Evolutionary conservation across 2,888 invertebrate species (phyloP), one percentile per base, ranked within the genome.

Genomic region (Oligia strigilis): DNA sequence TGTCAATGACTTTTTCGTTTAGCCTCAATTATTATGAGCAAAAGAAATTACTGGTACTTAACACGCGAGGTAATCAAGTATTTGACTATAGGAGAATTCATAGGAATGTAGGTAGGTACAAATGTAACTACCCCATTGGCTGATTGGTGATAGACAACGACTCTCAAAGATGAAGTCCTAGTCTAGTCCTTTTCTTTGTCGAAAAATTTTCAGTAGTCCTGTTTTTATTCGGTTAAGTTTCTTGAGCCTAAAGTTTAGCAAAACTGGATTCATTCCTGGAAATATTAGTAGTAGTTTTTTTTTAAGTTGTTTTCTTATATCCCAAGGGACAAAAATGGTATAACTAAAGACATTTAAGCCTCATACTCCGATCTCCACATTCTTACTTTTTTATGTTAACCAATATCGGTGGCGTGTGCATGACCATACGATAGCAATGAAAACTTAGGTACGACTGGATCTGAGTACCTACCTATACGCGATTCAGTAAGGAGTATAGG

Each of bases 1-100:
- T 75, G 82, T 75, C 78, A 83, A 83, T 81, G 67, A 73, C 62
- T 71, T 70, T 77, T 81, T 78, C 72, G 40, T 74, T 80, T 74
- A 71, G 65, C 74, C 71, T 65, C 66, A 75, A 80, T 80, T 81
- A 40, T 17, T 77, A 58, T 79, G 66, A 29, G 29, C 49, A 65
- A 58, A 49, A 72, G 49, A 78, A 85, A 85, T 72, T 72, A 80
- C 36, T 52, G 72, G 67, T 55, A 75, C 70, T 78, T 76, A 78
- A 40, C 83, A 87, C 87, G 85, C 87, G 69, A 87, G 65, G 72
- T 43, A 66, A 75, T 81, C 80, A 79, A 81, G 23, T 55, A 29
- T 76, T 81, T 19, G 13, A 40, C 14, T 36, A 8, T 71, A 40
- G 0, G 23, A 36, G 36, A 55, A 52, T 55, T 23, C 43, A 9